Percentiles rank a stretch among this genome's conserved stretches.
These are phyloP conservation scores for Holocentrus rufus DNA, from an alignment of 2,797 vertebrate genomes.

Conservation along the genomic window DNA sequence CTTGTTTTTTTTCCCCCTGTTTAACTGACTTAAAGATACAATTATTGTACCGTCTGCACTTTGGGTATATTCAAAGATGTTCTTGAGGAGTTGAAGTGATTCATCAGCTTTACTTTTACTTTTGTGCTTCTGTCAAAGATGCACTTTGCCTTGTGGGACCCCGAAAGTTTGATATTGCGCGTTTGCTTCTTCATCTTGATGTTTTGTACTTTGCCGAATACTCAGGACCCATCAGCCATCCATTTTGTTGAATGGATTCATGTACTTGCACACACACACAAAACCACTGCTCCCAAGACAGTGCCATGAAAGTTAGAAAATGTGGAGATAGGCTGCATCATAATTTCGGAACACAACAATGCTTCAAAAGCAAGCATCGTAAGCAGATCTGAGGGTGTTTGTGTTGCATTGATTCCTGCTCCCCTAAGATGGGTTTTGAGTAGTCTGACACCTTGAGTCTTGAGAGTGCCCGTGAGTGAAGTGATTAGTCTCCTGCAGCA, in stretches of 20 bases:
- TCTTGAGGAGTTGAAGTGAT: conserved; percentile 13
- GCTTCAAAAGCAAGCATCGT: conserved; percentile 57
- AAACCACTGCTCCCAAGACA: conserved; percentile 25
- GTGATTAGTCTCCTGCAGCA: conserved; percentile 46
- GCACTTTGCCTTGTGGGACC: conserved; percentile 26
- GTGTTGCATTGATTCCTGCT: conserved; percentile 63
- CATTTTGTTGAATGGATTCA: conserved; percentile 46
- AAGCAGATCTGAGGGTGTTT: conserved; percentile 46
- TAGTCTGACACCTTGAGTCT: conserved; percentile 43
- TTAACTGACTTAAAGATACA: conserved; percentile 22
- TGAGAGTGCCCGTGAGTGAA: conserved; percentile 31
- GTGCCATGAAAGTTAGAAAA: conserved; percentile 30
- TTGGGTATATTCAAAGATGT: conserved; percentile 20
- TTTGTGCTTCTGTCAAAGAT: conserved; percentile 28
- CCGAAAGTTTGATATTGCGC: conserved; percentile 18
- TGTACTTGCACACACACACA: conserved; percentile 13
- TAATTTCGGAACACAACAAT: conserved; percentile 45
- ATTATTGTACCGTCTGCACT: conserved; percentile 10
- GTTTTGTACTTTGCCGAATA: conserved; percentile 33
- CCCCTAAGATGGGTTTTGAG: conserved; percentile 50
- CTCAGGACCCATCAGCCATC: conserved; percentile 47
- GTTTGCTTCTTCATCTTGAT: conserved; percentile 29
- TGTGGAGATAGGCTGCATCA: conserved; percentile 15
- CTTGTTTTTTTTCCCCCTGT: conserved; percentile 34
- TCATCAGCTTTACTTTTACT: not conserved